Percentiles rank a stretch among this genome's conserved stretches.
Conservation (phyloP, 2,888 invertebrate species). For the Zhengitettix transpicula region DNA sequence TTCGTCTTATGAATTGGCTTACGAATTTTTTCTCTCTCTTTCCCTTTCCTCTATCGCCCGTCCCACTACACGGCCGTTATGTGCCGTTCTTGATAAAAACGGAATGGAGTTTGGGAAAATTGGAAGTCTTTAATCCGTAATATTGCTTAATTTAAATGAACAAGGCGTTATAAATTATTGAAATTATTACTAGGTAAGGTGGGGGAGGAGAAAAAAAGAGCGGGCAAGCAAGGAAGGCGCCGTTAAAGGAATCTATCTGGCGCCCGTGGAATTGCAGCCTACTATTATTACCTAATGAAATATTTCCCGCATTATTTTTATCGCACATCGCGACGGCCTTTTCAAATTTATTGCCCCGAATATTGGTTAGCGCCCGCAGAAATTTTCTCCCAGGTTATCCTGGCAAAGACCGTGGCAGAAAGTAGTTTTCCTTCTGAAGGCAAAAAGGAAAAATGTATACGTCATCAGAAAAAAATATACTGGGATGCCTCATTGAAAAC, state of each 20-base stretch:
- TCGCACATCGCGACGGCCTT: background rate
- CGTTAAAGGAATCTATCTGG: background rate
- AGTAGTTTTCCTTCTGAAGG: too few relatives aligned
- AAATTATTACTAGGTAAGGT: constrained; percentile 11
- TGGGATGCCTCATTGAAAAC: too few relatives aligned
- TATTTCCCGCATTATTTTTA: background rate
- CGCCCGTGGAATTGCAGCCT: background rate
- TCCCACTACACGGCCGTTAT: background rate
- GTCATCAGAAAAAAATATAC: too few relatives aligned
- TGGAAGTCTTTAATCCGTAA: constrained; percentile 13
- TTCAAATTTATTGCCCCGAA: constrained; percentile 5
- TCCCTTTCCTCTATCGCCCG: background rate
- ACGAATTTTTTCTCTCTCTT: background rate
- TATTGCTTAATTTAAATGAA: constrained; percentile 16
- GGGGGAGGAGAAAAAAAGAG: background rate
- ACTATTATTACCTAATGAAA: constrained; percentile 3
- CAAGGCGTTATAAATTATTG: constrained; percentile 14
- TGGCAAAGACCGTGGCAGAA: too few relatives aligned
- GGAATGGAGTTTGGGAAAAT: constrained; percentile 7
- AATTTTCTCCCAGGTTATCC: background rate
- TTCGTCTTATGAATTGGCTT: background rate
- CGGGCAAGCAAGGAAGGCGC: background rate
- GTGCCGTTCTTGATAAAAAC: background rate
- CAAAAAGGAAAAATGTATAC: too few relatives aligned
- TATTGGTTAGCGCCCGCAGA: background rate